These are phyloP conservation scores for Alitta virens DNA, from an alignment of 2,888 invertebrate genomes.

Conservation along the genomic window DNA sequence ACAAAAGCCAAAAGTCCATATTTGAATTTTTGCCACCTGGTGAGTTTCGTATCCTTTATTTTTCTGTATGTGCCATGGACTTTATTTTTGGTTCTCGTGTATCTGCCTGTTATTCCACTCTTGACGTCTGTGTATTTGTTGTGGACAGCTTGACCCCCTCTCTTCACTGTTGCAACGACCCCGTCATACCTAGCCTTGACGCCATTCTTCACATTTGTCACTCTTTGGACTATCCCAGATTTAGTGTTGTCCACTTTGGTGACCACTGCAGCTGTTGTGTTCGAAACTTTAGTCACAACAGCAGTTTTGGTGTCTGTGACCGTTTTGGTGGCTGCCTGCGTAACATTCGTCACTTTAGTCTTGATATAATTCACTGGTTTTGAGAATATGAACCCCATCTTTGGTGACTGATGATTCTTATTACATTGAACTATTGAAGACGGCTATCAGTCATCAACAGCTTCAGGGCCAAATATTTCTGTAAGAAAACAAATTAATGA, in stretches of 20 bases:
- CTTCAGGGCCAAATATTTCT: too few species aligned
- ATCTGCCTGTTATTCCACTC: slow-evolving; percentile 8
- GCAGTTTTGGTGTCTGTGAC: slow-evolving; percentile 19
- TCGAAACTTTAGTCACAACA: slow-evolving; percentile 9
- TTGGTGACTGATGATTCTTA: too few species aligned
- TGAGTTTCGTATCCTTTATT: slow-evolving; percentile 19
- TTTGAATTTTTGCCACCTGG: slow-evolving; percentile 25
- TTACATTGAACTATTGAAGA: too few species aligned
- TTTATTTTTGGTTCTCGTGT: slow-evolving; percentile 11
- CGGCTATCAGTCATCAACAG: too few species aligned
- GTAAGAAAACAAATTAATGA: too few species aligned
- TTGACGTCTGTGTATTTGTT: slow-evolving; percentile 14
- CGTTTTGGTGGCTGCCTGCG: slow-evolving; percentile 13
- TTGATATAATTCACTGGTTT: slow-evolving; percentile 15
- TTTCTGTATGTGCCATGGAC: slow-evolving; percentile 13
- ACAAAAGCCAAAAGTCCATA: slow-evolving; percentile 16
- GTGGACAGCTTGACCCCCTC: slow-evolving; percentile 2
- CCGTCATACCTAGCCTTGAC: not conserved
- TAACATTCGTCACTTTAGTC: slow-evolving; percentile 24
- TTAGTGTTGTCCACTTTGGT: slow-evolving; percentile 13
- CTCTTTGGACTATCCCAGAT: not conserved
- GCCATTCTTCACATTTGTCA: slow-evolving; percentile 5
- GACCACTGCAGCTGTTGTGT: slow-evolving; percentile 16
- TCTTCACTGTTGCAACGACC: slow-evolving; percentile 12
- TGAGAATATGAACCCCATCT: slow-evolving; percentile 26